phyloP scores from a whole-genome alignment of 2,113 vertebrate genomes.

The Spermophilus dauricus region DNA sequence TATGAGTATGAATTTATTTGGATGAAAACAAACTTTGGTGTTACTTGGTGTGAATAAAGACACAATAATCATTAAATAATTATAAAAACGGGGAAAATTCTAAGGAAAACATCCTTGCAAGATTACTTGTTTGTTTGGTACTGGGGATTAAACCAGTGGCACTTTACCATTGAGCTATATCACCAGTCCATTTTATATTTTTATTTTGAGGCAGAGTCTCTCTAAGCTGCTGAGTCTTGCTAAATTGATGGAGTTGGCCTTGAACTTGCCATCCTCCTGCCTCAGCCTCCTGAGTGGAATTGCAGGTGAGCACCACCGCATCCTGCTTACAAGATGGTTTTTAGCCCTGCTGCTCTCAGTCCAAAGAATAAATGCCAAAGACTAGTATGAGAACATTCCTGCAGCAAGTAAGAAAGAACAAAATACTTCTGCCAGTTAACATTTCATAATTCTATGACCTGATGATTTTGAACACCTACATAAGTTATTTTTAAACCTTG shows the following conservation, averaged over 20 bases:
- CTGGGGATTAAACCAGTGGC: too few relatives aligned
- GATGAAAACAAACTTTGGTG: background rate
- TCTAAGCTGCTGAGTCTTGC: too few relatives aligned
- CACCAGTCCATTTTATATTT: too few relatives aligned
- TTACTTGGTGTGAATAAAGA: constrained; percentile 41
- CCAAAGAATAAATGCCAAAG: constrained; percentile 47
- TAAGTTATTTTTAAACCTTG: constrained; percentile 69
- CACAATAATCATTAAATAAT: constrained; percentile 1
- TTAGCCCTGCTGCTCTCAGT: constrained; percentile 28
- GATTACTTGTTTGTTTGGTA: background rate
- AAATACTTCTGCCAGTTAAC: constrained; percentile 38
- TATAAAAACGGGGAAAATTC: background rate
- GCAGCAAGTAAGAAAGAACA: constrained; percentile 37
- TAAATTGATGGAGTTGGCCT: too few relatives aligned
- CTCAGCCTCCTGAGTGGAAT: too few relatives aligned
- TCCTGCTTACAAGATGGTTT: background rate
- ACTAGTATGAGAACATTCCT: constrained; percentile 7
- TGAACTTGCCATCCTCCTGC: too few relatives aligned
- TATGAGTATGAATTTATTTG: constrained; percentile 24
- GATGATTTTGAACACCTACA: constrained; percentile 38
- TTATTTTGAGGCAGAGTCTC: too few relatives aligned
- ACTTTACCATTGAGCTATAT: too few relatives aligned
- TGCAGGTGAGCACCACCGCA: too few relatives aligned
- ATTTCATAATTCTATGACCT: constrained; percentile 57
- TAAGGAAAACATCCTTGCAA: constrained; percentile 6